These are phyloP conservation scores for Chloroclystis v-ata DNA, from an alignment of 2,888 invertebrate species.

Conservation along the genomic window DNA sequence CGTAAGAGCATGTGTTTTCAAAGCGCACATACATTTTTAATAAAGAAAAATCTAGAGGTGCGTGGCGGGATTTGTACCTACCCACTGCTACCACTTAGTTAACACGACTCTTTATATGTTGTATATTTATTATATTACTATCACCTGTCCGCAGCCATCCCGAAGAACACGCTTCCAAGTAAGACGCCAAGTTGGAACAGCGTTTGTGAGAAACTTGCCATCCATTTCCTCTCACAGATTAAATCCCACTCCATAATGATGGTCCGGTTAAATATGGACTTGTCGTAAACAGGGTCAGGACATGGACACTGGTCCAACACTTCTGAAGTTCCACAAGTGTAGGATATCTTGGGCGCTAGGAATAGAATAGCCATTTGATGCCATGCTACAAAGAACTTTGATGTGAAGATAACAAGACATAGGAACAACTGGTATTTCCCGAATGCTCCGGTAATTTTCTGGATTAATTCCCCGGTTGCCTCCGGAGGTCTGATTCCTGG, in stretches of 20 bases:
- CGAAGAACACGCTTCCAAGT: constrained; percentile 84
- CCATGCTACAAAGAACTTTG: constrained; percentile 53
- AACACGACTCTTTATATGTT: too few relatives aligned
- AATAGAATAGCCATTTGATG: constrained; percentile 58
- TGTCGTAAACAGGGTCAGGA: constrained; percentile 77
- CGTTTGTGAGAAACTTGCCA: constrained; percentile 84
- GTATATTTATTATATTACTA: too few relatives aligned
- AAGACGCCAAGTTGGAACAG: constrained; percentile 86
- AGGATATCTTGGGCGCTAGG: constrained; percentile 44
- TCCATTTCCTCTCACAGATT: constrained; percentile 81
- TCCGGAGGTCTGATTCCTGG: constrained; percentile 14
- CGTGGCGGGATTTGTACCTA: too few relatives aligned
- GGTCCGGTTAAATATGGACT: constrained; percentile 81
- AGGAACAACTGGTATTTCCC: constrained; percentile 52
- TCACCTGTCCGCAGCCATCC: constrained; percentile 86
- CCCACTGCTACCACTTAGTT: too few relatives aligned
- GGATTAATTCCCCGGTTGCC: constrained; percentile 19
- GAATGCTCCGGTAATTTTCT: constrained; percentile 42
- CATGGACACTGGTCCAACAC: constrained; percentile 31
- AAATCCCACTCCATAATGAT: constrained; percentile 87
- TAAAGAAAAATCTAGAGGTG: too few relatives aligned
- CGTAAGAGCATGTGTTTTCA: too few relatives aligned
- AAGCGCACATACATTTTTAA: too few relatives aligned
- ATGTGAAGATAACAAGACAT: constrained; percentile 41
- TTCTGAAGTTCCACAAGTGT: constrained; percentile 30